Conservation (phyloP, 2,888 invertebrate genomes). For the Crematogaster levior region DNA sequence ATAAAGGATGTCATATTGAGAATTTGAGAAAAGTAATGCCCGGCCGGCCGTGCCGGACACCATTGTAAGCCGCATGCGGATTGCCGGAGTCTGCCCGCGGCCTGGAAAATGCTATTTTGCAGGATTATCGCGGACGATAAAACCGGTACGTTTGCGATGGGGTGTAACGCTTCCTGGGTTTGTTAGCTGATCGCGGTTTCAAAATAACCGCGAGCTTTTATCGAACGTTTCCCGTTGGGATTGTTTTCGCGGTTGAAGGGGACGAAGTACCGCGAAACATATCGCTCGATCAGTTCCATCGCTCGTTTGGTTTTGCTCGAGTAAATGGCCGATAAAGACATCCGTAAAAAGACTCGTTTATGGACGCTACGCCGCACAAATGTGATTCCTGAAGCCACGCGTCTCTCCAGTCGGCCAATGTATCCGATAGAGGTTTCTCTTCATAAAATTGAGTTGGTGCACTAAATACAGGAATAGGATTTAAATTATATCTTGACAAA, state of each 20-base stretch:
- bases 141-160: constrained; percentile 56
- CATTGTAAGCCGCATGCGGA: constrained; percentile 53
- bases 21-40: constrained; percentile 75
- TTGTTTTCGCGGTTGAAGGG: constrained; percentile 58
- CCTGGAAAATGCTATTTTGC: constrained; percentile 54
- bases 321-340: constrained; percentile 50
- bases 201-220: constrained; percentile 65
- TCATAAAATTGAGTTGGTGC: not conserved
- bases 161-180: constrained; percentile 58
- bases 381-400: constrained; percentile 7
- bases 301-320: constrained; percentile 36
- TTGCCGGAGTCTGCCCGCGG: constrained; percentile 23
- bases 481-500: not conserved
- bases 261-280: constrained; percentile 63
- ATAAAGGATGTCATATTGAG: constrained; percentile 80
- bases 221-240: constrained; percentile 58
- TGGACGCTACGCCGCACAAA: constrained; percentile 2
- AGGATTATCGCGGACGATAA: constrained; percentile 67
- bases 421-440: not conserved
- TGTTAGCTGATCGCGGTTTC: constrained; percentile 66
- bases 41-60: constrained; percentile 37
- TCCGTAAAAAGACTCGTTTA: constrained; percentile 40
- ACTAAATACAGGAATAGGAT: not conserved
- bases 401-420: not conserved
- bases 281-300: constrained; percentile 56